Base-by-base conservation (phyloP, 1,140 invertebrate genomes). In the Rhynchophorus ferrugineus region DNA sequence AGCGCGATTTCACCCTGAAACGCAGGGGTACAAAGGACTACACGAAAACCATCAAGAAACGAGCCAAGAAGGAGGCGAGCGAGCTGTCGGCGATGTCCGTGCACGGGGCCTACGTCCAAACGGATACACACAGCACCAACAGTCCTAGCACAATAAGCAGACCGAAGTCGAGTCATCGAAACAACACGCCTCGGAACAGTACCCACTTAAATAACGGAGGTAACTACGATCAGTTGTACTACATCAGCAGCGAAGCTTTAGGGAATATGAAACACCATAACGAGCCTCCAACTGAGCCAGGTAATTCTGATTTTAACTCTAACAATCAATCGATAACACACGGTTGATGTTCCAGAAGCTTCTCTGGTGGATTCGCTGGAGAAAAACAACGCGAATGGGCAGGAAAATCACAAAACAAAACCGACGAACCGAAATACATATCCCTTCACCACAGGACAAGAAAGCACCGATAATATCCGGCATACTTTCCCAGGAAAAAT, bases 21-120 rank as follows among this genome's bases (percentile, higher is more conserved):
- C 64, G 78, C n/a, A 67, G 76, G 1, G 77, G 78, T 7, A 80
- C 78, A 0, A 68, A 74, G 19, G 78, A 79, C 36, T 80, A 79
- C 54, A 79, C 78, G 1, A 75, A 76, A 64, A 77, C 76, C 1
- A 73, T 79, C 21, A 78, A 77, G 56, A 67, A 64, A 38, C 60
- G 55, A 16, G 57, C 60, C 14, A 63, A 63, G 55, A 61, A 51
- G 47, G 34, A 46, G 9, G 33, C 24, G 2, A 51, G 45, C 35
- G 50, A 36, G n/a, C 33, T 58, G 13, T 41, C 49, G 16, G 20
- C 45, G 9, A 48, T 42, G 20, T 35, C 37, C 8, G 14, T 59
- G 5, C 33, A 24, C 3, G 57, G 49, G 3, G 44, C 44, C 14
- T 55, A 54, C 17, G 39, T 38, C 3, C 44, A 57, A 44, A 56